These are phyloP conservation scores for Catagonus wagneri DNA, from an alignment of 2,113 vertebrate species.

Conservation along the genomic window DNA sequence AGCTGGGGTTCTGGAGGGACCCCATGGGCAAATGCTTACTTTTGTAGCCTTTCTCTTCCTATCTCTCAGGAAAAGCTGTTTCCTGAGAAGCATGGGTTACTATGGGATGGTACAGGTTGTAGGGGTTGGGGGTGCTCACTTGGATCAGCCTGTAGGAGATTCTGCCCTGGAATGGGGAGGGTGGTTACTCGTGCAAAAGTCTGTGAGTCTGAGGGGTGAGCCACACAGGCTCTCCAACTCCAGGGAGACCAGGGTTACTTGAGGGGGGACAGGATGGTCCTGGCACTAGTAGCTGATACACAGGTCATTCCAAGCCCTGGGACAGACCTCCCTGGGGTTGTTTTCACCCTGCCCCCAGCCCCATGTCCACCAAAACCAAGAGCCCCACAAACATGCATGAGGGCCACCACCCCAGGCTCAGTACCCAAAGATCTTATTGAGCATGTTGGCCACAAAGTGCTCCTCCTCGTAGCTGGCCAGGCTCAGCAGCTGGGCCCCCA, in stretches of 20 bases:
- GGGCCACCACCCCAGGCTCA: background rate
- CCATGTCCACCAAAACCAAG: background rate
- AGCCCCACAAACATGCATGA: rapidly evolving
- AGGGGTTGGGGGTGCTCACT: background rate
- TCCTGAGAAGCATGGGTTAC: background rate
- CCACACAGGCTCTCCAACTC: background rate
- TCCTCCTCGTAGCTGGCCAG: conserved; percentile 93
- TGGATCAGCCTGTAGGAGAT: background rate
- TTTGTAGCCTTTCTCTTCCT: background rate
- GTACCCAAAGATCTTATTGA: conserved; percentile 96
- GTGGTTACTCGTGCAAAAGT: background rate
- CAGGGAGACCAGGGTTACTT: background rate
- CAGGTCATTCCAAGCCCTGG: background rate
- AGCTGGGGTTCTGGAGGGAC: background rate
- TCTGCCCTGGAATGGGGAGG: background rate
- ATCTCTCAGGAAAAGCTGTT: background rate
- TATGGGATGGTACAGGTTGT: background rate
- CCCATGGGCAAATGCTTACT: background rate
- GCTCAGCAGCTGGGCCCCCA: conserved; percentile 95
- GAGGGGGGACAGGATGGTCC: background rate
- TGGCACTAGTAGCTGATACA: background rate
- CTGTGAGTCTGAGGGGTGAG: background rate
- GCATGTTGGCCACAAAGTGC: conserved; percentile 91
- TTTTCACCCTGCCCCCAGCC: background rate
- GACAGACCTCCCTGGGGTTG: background rate